Base-by-base conservation (phyloP, 2,113 vertebrate species). In the pig (Sus scrofa) region DNA sequence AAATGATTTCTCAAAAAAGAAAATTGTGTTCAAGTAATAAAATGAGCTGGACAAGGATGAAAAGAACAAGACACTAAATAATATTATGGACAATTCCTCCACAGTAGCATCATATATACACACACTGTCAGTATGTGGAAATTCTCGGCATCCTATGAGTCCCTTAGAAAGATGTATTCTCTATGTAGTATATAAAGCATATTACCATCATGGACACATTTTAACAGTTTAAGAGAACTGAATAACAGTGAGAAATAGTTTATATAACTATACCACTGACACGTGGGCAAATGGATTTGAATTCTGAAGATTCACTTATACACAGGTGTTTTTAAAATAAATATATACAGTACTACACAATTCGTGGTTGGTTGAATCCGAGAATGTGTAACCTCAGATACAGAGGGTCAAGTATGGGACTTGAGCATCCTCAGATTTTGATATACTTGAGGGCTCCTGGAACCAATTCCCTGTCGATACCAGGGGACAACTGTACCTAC, bases 51-150 rank as follows among this genome's bases (percentile, higher is more conserved):
- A 93, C 4, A 63, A 95, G 77, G 0, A 2, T 56, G n/a, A 77
- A 97, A 58, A 96, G 44, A 97, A 84, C 1, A 81, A 91, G 15
- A 8, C 26, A 32, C 34, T 52, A 81, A 95, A 95, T 95, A 96
- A 95, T 87, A 91, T 62, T 95, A 75, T 60, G 54, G 50, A 67
- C 77, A 16, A 83, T 56, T n/a, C 1, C 3, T 32, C 32, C 30
- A 34, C 58, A 6, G n/a, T 74, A 82, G 15, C 37, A 9, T 60
- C 24, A 60, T 44, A 63, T n/a, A 65, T 30, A 73, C 1, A 62
- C 16, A 39, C 37, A 58, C 14, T 75, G 6, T 86, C 71, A 67
- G 20, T 56, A 34, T 83, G 15, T 52, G 22, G 91, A 12, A 91
- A 74, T 91, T 91, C 20, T 85, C 86, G 73, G 75, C 54, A 68